A percentile compares a stretch with the other conserved stretches of the same genome.
Evolutionary conservation across 2,888 invertebrate genomes (phyloP).

Genomic region (Acrobasis repandana): DNA sequence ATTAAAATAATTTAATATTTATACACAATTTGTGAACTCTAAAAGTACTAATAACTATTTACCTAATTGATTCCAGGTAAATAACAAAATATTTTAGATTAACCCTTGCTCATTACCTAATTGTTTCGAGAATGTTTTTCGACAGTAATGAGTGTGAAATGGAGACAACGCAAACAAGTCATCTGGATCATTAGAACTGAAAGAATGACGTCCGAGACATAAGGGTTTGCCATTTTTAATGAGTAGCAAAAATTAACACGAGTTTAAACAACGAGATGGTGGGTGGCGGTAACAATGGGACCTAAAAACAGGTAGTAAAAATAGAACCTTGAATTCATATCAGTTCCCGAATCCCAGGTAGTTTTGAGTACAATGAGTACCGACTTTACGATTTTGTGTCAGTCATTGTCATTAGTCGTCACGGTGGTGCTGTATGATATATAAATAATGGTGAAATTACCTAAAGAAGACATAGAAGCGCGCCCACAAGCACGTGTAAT

Average conservation of each 20-base stretch:
- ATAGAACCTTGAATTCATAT: not conserved
- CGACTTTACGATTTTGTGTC: not conserved
- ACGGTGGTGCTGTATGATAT: not conserved
- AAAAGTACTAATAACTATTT: not conserved
- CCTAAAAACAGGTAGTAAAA: constrained; percentile 3
- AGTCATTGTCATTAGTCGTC: not conserved
- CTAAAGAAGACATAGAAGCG: not conserved
- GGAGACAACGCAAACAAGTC: not conserved
- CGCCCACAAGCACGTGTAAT: too few relatives aligned
- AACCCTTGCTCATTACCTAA: not conserved
- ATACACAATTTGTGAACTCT: not conserved
- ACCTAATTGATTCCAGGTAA: not conserved
- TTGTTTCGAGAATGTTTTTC: not conserved
- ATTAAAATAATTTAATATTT: constrained; percentile 11
- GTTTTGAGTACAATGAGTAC: not conserved
- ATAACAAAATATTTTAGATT: not conserved
- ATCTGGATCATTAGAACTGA: not conserved
- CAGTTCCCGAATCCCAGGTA: constrained; percentile 1
- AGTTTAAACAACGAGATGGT: not conserved
- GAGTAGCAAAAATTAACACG: not conserved
- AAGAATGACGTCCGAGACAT: not conserved
- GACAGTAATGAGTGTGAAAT: not conserved
- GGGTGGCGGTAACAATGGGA: constrained; percentile 1
- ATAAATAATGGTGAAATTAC: constrained; percentile 3
- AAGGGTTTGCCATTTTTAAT: not conserved